Conservation (phyloP, 1,140 invertebrate genomes). For the Schmidtea mediterranea region DNA sequence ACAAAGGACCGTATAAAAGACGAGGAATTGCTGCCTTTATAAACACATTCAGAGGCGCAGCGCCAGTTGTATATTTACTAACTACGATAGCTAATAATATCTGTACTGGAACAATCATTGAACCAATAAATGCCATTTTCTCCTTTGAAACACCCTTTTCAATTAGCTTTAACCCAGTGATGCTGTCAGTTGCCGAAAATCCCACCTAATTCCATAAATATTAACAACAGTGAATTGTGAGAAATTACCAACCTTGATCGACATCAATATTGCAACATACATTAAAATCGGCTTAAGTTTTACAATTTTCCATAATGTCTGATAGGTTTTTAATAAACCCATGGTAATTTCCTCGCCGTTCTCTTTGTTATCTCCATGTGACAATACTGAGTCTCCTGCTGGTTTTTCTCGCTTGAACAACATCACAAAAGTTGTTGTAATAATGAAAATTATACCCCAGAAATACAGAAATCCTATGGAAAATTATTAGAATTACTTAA, state of each 20-base stretch:
- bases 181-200: slow-evolving; percentile 76
- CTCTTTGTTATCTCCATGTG: slow-evolving; percentile 10
- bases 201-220: slow-evolving; percentile 40
- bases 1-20: slow-evolving; percentile 34
- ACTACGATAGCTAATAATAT: slow-evolving; percentile 66
- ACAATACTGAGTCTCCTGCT: slow-evolving; percentile 7
- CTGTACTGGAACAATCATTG: slow-evolving; percentile 74
- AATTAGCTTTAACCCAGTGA: slow-evolving; percentile 70
- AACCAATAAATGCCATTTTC: slow-evolving; percentile 52
- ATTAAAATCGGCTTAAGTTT: slow-evolving; percentile 45
- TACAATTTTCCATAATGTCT: slow-evolving; percentile 51
- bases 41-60: slow-evolving; percentile 58
- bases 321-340: slow-evolving; percentile 51
- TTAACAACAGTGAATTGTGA: no score
- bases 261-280: slow-evolving; percentile 52
- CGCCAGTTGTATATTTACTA: slow-evolving; percentile 57
- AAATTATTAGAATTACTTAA: no score
- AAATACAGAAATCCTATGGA: slow-evolving; percentile 59
- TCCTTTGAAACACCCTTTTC: slow-evolving; percentile 84
- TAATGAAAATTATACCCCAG: slow-evolving; percentile 69
- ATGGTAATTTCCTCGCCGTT: slow-evolving; percentile 30
- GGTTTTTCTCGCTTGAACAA: slow-evolving; percentile 56
- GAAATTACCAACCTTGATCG: slow-evolving; percentile 46
- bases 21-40: slow-evolving; percentile 59
- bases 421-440: slow-evolving; percentile 61